These are phyloP conservation scores for Parazoanthus swiftii DNA, from an alignment of 92 coral and sea anemone genomes.

Conservation along the genomic window DNA sequence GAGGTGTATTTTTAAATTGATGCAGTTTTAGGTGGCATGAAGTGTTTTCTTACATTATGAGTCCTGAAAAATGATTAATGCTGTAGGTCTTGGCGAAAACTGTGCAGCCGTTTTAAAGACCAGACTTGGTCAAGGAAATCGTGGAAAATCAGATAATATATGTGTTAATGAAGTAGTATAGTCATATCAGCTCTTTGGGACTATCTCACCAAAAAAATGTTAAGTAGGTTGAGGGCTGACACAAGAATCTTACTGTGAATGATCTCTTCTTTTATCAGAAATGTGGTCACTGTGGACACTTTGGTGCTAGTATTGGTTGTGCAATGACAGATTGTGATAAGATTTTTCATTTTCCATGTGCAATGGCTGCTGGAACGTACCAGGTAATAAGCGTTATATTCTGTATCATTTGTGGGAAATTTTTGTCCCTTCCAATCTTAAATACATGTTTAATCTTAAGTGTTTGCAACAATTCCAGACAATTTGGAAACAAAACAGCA, in stretches of 20 bases:
- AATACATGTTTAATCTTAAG: neutral
- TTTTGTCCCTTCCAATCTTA: neutral
- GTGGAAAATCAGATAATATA: too few relatives aligned
- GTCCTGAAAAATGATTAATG: too few relatives aligned
- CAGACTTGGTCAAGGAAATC: too few relatives aligned
- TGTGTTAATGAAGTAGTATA: too few relatives aligned
- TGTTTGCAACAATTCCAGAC: neutral
- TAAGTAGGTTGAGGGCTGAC: neutral
- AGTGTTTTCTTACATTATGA: too few relatives aligned
- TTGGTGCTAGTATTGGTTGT: conserved; percentile 95
- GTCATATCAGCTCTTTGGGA: too few relatives aligned
- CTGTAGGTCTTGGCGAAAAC: too few relatives aligned
- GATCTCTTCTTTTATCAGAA: conserved; percentile 52
- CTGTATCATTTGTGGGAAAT: neutral
- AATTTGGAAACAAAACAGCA: too few relatives aligned
- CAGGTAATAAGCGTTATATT: conserved; percentile 60
- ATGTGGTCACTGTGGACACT: conserved; percentile 86
- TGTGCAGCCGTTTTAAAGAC: too few relatives aligned
- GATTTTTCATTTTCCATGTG: conserved; percentile 96
- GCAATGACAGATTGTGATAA: conserved; percentile 84
- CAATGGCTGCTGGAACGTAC: conserved; percentile 84
- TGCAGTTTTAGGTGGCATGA: too few relatives aligned
- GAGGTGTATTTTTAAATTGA: too few relatives aligned
- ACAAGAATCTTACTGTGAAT: neutral
- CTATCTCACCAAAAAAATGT: neutral